Conservation (phyloP, 2,797 vertebrate genomes). For the Lagorchestes hirsutus region DNA sequence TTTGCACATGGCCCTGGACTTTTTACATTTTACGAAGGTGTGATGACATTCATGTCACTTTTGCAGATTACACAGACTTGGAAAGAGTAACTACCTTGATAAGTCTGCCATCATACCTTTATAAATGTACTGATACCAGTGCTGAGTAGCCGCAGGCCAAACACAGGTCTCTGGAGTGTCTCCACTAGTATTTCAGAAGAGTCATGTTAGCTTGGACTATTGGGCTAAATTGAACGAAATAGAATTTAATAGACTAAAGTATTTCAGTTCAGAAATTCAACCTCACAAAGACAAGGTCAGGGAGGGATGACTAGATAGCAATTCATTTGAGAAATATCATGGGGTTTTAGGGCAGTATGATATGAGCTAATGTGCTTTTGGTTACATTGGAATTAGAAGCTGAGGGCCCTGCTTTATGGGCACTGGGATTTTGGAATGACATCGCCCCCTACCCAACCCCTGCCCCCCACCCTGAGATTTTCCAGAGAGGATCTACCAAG, state of each 20-base stretch:
- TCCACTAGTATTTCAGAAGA: neutral
- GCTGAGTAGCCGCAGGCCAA: neutral
- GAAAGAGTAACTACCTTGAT: neutral
- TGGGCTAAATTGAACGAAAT: neutral
- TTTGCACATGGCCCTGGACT: neutral
- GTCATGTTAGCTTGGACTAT: neutral
- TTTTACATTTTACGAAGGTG: neutral
- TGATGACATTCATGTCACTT: neutral
- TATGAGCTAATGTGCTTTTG: neutral
- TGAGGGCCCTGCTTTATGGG: neutral
- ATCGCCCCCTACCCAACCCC: too few relatives aligned
- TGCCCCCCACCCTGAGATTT: too few relatives aligned
- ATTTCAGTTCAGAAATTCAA: neutral
- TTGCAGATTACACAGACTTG: neutral
- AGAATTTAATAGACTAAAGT: neutral
- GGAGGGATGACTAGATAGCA: neutral
- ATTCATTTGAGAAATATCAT: neutral
- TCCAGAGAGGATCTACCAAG: neutral
- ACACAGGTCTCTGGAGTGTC: neutral
- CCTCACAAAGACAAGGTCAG: neutral
- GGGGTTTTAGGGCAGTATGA: neutral
- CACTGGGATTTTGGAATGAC: neutral
- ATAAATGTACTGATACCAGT: neutral
- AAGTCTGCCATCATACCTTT: neutral
- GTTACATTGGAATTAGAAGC: neutral